Base-by-base conservation (phyloP, 1,140 invertebrate genomes). In the Berghia stephanieae region DNA sequence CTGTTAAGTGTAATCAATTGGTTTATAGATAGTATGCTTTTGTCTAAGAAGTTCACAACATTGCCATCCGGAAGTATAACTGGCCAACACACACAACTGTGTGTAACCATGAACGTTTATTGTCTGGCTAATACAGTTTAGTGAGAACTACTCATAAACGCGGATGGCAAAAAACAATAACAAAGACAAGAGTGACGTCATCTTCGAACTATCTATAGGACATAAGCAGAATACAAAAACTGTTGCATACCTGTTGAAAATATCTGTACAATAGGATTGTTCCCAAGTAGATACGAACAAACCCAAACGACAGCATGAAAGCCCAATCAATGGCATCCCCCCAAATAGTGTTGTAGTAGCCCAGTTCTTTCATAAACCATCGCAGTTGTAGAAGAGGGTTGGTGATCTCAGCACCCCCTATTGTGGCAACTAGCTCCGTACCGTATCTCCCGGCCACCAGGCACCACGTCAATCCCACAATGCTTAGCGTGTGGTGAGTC, bases 301-400 rank as follows among this genome's bases (percentile, higher is more conserved):
- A 74, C n/a, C 85, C 85, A 79, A 89, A 89, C 10, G 81, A 74
- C 0, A 82, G 43, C 79, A 89, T 85, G 70, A 89, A 89, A 10
- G 81, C 63, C 27, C 81, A 34, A 69, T 88, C 87, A 36, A 86
- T 82, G 27, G 86, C 40, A 43, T 86, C 84, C 2, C 82, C 86
- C 46, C 83, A 72, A 38, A 80, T 13, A 1, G 83, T 84, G 38
- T 86, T 40, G 44, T 82, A 75, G 55, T 84, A 79, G 8, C 83
- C 82, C 2, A 81, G 79, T 34, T 86, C 80, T 40, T 79, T 76
- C 10, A 89, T 81, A 77, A 89, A 89, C 88, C 88, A 89, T 1
- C 88, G 83, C n/a, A 84, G 52, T 80, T 89, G 88, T n/a, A 89
- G 82, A 1, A 89, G 77, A 10, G 88, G 88, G 78, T 89, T 89